A percentile compares a stretch with the other conserved stretches of the same genome.
These are phyloP conservation scores for Pachyuromys duprasi DNA, from an alignment of 2,797 vertebrate species.

Conservation along the genomic window DNA sequence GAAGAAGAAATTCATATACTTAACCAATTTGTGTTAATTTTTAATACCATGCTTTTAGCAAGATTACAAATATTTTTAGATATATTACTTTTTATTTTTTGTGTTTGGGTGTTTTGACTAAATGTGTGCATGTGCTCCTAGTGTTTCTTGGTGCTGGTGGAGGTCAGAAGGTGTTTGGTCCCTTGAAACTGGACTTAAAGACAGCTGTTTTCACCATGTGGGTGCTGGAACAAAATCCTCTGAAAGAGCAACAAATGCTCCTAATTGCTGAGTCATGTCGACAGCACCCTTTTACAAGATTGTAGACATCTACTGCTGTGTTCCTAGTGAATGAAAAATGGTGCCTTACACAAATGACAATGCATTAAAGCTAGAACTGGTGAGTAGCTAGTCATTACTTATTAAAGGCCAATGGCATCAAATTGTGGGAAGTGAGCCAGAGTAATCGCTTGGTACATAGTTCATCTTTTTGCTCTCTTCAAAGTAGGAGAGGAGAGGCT, in stretches of 20 bases:
- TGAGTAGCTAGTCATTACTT: background rate
- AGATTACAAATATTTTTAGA: background rate
- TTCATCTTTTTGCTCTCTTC: background rate
- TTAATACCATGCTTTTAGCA: constrained; percentile 16
- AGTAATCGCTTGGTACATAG: background rate
- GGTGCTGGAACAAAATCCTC: background rate
- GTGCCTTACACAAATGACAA: constrained; percentile 32
- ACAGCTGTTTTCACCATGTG: background rate
- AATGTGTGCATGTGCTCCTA: background rate
- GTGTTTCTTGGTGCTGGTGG: background rate
- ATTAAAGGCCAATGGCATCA: background rate
- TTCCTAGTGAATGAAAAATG: background rate
- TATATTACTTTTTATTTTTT: background rate
- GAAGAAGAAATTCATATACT: constrained; percentile 72
- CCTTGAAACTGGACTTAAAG: background rate
- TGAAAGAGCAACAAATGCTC: background rate
- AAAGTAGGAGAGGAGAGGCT: background rate
- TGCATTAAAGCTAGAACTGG: background rate
- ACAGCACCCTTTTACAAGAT: background rate
- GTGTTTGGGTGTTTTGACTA: background rate
- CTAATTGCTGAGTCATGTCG: background rate
- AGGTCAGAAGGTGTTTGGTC: background rate
- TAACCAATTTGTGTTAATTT: constrained; percentile 57
- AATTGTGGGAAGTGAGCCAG: background rate
- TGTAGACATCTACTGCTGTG: constrained; percentile 13